Evolutionary conservation across 2,113 vertebrate genomes (phyloP).

Genomic region (Daphoenositta chrysoptera): DNA sequence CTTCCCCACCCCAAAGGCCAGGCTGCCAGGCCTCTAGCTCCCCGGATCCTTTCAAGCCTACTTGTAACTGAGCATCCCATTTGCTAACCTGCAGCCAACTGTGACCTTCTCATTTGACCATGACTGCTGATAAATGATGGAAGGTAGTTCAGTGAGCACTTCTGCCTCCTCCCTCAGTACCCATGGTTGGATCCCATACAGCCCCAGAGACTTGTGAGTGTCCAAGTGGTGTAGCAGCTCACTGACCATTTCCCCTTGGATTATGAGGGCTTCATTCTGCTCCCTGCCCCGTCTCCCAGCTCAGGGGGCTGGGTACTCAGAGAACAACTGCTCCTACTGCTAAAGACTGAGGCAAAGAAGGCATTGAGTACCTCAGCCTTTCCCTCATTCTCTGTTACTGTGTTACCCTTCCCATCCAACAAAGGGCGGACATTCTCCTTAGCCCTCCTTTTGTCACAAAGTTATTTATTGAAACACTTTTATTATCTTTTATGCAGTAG

Average conservation of each 20-base stretch:
- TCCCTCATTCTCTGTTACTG: not conserved
- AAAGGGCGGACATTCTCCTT: not conserved
- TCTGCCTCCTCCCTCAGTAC: not conserved
- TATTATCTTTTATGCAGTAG: not conserved
- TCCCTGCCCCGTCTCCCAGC: not conserved
- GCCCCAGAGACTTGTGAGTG: not conserved
- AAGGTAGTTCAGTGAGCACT: not conserved
- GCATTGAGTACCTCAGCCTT: not conserved
- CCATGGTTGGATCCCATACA: not conserved
- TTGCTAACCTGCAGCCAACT: not conserved
- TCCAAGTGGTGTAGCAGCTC: not conserved
- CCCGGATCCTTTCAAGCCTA: fast-evolving
- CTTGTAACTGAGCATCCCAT: not conserved
- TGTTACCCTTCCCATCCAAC: not conserved
- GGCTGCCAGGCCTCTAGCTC: not conserved
- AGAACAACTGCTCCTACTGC: not conserved
- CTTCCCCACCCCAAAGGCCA: not conserved
- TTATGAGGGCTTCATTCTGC: not conserved
- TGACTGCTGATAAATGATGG: not conserved
- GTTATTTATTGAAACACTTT: not conserved
- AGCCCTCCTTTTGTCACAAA: not conserved
- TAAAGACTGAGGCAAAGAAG: not conserved
- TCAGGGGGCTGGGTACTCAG: not conserved
- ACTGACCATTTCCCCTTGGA: not conserved
- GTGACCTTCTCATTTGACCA: not conserved